Percentiles rank a stretch among this genome's conserved stretches.
phyloP scores from a whole-genome alignment of 2,888 invertebrate genomes.

The Macrosiphum euphorbiae region DNA sequence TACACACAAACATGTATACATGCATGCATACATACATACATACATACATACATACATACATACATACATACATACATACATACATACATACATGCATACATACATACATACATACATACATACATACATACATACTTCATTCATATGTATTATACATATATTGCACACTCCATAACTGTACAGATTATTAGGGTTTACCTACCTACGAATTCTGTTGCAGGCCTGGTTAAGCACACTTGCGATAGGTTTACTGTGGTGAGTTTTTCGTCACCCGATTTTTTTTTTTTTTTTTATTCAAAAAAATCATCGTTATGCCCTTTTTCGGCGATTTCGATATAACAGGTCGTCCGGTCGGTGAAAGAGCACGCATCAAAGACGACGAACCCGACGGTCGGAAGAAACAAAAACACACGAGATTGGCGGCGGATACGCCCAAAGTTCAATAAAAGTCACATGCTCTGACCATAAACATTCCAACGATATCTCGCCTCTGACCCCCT shows the following conservation, averaged over 20 bases:
- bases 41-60: slow-evolving; percentile 14
- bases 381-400: slow-evolving; percentile 6
- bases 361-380: background rate
- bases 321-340: background rate
- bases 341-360: background rate
- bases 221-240: background rate
- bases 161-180: background rate
- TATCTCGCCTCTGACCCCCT: slow-evolving; percentile 56
- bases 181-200: background rate
- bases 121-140: background rate
- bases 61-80: background rate
- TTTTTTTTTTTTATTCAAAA: background rate
- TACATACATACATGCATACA: background rate
- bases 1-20: too few relatives aligned
- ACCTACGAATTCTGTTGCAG: background rate
- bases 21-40: background rate
- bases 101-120: background rate
- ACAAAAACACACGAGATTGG: slow-evolving; percentile 57
- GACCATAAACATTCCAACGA: slow-evolving; percentile 64
- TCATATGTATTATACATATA: background rate
- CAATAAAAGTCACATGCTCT: slow-evolving; percentile 63
- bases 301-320: background rate
- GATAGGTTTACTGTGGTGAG: background rate
- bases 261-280: background rate
- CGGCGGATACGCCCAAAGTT: slow-evolving; percentile 64